Conservation (phyloP, 2,113 vertebrate species). For the Gallinago media region DNA sequence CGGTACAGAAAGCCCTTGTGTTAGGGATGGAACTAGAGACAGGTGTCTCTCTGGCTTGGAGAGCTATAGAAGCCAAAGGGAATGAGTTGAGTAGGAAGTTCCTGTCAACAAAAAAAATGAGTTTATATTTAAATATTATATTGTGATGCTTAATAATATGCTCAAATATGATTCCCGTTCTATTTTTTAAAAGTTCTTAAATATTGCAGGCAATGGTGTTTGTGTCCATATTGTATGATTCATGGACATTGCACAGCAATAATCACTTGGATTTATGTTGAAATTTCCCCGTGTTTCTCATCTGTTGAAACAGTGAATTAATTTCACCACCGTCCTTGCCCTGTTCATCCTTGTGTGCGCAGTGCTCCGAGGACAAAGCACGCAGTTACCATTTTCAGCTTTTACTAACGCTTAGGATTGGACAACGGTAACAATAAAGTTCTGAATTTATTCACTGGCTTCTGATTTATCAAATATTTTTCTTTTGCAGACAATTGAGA, state of each 20-base stretch:
- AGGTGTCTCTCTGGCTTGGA: not conserved
- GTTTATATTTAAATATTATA: not conserved
- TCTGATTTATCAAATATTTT: not conserved
- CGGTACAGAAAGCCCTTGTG: not conserved
- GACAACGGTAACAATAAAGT: not conserved
- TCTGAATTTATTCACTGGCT: not conserved
- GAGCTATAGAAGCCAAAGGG: not conserved
- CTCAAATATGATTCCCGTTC: not conserved
- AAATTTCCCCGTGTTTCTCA: not conserved
- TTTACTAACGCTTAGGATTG: not conserved
- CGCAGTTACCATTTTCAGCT: not conserved
- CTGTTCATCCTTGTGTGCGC: not conserved
- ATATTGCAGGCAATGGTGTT: not conserved
- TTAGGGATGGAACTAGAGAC: not conserved
- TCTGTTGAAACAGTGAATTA: not conserved
- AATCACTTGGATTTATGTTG: not conserved
- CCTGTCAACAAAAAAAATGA: not conserved
- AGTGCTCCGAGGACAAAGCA: not conserved
- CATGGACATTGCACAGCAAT: not conserved
- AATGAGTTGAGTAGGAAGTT: not conserved
- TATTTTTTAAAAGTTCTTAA: not conserved
- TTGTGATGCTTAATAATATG: not conserved
- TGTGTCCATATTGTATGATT: not conserved
- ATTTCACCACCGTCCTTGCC: not conserved
- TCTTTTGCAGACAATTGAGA: slow-evolving; percentile 91